phyloP scores from a whole-genome alignment of 2,888 invertebrate genomes.

The Chelonus formosanus region DNA sequence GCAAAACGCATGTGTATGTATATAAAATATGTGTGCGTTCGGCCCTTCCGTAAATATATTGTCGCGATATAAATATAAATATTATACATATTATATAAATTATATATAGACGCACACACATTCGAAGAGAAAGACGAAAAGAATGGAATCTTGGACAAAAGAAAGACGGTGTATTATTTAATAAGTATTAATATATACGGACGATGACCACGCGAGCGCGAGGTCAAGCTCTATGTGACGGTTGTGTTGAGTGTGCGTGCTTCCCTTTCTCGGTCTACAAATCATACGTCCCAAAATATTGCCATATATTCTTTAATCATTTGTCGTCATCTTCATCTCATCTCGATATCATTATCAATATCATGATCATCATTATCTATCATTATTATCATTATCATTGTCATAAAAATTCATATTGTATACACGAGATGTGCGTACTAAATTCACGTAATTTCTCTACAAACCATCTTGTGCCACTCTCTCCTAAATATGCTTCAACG shows the following conservation, averaged over 20 bases:
- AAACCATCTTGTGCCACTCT: slow-evolving; percentile 36
- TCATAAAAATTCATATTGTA: slow-evolving; percentile 35
- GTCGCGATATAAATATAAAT: slow-evolving; percentile 3
- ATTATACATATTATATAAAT: slow-evolving; percentile 19
- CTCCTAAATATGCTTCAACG: slow-evolving; percentile 59
- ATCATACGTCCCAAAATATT: slow-evolving; percentile 14
- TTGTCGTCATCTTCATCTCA: no score
- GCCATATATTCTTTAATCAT: slow-evolving; percentile 34
- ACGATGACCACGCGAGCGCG: slow-evolving; percentile 53
- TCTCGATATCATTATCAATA: slow-evolving; percentile 33
- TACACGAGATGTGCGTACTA: slow-evolving; percentile 20
- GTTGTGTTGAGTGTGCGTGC: slow-evolving; percentile 64
- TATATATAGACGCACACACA: slow-evolving; percentile 34
- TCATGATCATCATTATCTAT: slow-evolving; percentile 28
- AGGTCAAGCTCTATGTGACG: slow-evolving; percentile 63
- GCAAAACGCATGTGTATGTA: neutral
- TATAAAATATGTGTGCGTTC: neutral
- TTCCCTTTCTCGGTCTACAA: slow-evolving; percentile 52
- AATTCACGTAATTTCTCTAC: slow-evolving; percentile 26
- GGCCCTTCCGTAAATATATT: slow-evolving; percentile 43
- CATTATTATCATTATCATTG: slow-evolving; percentile 40
- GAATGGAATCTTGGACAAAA: slow-evolving; percentile 1
- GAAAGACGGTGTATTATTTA: slow-evolving; percentile 30
- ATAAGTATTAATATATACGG: slow-evolving; percentile 46
- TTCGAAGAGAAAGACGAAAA: slow-evolving; percentile 32